Evolutionary conservation across 2,113 vertebrate species (phyloP).

Genomic region (Burhinus bistriatus): DNA sequence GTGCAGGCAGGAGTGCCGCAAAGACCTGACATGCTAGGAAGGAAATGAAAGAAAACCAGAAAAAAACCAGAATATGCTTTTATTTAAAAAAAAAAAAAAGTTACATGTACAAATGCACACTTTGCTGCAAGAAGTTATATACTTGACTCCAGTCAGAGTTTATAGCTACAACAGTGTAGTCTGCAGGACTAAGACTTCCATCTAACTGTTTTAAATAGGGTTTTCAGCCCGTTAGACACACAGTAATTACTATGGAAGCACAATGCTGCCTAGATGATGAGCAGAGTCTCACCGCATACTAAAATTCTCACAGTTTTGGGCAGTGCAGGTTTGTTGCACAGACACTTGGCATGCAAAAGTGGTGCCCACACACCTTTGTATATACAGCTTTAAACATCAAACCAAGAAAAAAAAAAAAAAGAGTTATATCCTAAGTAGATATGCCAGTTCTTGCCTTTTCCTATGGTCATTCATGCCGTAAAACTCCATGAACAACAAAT

Average conservation of each 20-base stretch:
- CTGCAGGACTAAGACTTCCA: neutral
- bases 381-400: neutral
- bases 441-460: neutral
- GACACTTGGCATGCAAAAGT: neutral
- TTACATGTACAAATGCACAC: neutral
- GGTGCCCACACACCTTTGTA: too few species aligned
- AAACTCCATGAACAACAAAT: neutral
- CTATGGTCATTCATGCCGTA: neutral
- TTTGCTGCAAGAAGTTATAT: neutral
- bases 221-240: neutral
- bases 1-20: neutral
- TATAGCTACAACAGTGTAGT: neutral
- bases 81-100: neutral
- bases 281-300: neutral
- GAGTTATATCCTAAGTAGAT: neutral
- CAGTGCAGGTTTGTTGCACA: neutral
- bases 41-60: conserved; percentile 10
- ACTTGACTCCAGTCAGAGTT: neutral
- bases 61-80: neutral
- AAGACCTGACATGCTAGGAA: neutral
- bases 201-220: accelerated
- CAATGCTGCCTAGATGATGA: neutral
- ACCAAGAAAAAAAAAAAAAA: neutral
- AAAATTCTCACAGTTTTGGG: neutral
- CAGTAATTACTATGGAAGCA: neutral